These are phyloP conservation scores for Heteromurus nitidus DNA, from an alignment of 2,888 invertebrate species.

Conservation along the genomic window DNA sequence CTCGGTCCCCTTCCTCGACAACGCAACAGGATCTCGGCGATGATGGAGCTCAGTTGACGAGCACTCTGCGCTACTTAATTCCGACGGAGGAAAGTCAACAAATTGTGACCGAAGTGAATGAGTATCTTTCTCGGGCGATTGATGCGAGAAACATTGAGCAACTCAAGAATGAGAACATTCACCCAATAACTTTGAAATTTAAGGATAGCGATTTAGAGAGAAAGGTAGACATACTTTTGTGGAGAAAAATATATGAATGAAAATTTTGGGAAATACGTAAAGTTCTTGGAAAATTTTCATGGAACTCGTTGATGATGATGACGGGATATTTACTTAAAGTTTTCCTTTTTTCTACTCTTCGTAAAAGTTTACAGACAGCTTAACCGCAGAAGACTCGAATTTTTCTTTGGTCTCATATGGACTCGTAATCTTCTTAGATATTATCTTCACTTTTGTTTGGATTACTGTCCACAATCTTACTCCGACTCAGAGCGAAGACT, in stretches of 20 bases:
- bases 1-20: conserved; percentile 52
- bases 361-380: conserved; percentile 58
- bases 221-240: conserved; percentile 36
- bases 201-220: conserved; percentile 85
- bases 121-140: conserved; percentile 95
- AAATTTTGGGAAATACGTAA: conserved; percentile 33
- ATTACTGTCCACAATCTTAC: conserved; percentile 38
- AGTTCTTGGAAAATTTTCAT: background rate
- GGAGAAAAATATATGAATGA: too few species aligned
- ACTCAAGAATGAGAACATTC: conserved; percentile 91
- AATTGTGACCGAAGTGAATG: conserved; percentile 89
- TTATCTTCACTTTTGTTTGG: conserved; percentile 57
- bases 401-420: conserved; percentile 58
- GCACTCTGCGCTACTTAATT: conserved; percentile 52
- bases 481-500: background rate
- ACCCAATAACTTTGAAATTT: conserved; percentile 89
- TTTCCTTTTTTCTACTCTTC: background rate
- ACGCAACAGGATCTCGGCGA: conserved; percentile 11
- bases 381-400: conserved; percentile 49
- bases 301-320: background rate
- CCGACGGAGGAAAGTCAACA: conserved; percentile 52
- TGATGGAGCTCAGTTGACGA: conserved; percentile 52
- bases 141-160: conserved; percentile 95
- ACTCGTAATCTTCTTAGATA: conserved; percentile 59
- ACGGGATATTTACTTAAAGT: background rate